Evolutionary conservation across 2,797 vertebrate genomes (phyloP).

Genomic region (Mareca strepera): DNA sequence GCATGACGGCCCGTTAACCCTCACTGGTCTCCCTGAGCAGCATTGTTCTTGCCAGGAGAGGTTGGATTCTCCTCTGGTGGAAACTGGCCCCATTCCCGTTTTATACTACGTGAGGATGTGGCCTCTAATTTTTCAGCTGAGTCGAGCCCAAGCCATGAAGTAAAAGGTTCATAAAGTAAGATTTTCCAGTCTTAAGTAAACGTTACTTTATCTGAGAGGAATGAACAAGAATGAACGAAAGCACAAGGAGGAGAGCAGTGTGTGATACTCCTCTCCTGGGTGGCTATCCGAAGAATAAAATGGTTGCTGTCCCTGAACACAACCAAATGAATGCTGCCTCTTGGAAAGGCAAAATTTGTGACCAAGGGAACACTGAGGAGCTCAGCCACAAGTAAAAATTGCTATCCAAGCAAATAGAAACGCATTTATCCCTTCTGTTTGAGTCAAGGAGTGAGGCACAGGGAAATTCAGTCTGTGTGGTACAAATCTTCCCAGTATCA

Average conservation of each 20-base stretch:
- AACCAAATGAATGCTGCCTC: background rate
- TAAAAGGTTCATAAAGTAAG: slow-evolving; percentile 44
- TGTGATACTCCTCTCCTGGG: background rate
- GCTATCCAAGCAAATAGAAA: background rate
- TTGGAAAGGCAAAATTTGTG: background rate
- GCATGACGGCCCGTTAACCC: background rate
- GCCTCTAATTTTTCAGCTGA: slow-evolving; percentile 18
- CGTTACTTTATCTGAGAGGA: slow-evolving; percentile 42
- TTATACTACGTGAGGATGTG: background rate
- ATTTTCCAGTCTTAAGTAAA: slow-evolving; percentile 36
- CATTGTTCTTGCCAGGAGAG: background rate
- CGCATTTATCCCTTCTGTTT: background rate
- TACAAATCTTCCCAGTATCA: background rate
- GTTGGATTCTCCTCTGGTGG: slow-evolving; percentile 20
- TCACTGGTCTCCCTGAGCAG: accelerated
- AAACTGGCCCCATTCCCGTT: background rate
- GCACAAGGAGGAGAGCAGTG: background rate
- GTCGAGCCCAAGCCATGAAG: background rate
- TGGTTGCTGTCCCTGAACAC: background rate
- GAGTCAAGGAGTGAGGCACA: accelerated
- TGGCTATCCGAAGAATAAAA: background rate
- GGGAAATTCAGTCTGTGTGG: accelerated
- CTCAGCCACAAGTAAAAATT: background rate
- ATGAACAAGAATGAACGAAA: background rate
- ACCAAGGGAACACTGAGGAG: background rate